Percentiles rank a stretch among this genome's conserved stretches.
Evolutionary conservation across 2,888 invertebrate species (phyloP).

Genomic region (Geotrupes spiniger): DNA sequence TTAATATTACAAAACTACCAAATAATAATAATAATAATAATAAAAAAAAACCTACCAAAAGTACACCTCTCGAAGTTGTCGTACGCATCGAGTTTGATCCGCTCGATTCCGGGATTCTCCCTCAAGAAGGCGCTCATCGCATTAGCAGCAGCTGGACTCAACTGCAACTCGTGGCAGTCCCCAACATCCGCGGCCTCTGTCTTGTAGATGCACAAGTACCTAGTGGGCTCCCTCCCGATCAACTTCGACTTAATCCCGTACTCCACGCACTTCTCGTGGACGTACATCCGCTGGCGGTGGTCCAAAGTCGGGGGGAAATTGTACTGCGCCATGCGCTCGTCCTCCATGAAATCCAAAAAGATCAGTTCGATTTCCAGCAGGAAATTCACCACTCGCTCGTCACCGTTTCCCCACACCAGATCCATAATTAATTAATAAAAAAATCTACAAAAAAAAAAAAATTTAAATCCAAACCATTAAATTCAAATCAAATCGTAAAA

Average conservation of each 20-base stretch:
- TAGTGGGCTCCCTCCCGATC: constrained; percentile 63
- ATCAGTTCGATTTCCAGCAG: constrained; percentile 35
- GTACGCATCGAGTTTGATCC: no score
- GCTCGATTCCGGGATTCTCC: constrained; percentile 6
- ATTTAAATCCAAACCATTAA: no score
- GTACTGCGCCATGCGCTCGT: constrained; percentile 34
- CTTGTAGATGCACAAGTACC: constrained; percentile 30
- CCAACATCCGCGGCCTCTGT: constrained; percentile 12
- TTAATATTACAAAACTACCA: no score
- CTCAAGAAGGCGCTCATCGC: constrained; percentile 9
- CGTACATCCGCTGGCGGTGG: constrained; percentile 74
- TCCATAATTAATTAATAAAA: no score
- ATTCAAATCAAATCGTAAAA: no score
- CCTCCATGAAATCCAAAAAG: constrained; percentile 37
- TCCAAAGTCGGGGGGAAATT: constrained; percentile 67
- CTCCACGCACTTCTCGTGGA: constrained; percentile 68
- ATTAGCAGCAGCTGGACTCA: constrained; percentile 15
- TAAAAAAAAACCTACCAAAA: no score
- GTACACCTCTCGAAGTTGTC: no score
- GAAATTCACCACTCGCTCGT: constrained; percentile 15
- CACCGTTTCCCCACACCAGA: no score
- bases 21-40: no score
- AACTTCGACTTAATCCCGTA: constrained; percentile 77
- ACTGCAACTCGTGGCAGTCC: constrained; percentile 18
- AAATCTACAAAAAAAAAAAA: no score